Percentiles rank a stretch among this genome's conserved stretches.
Evolutionary conservation across 1,140 invertebrate species (phyloP).

Genomic region (Choristoneura fumiferana): DNA sequence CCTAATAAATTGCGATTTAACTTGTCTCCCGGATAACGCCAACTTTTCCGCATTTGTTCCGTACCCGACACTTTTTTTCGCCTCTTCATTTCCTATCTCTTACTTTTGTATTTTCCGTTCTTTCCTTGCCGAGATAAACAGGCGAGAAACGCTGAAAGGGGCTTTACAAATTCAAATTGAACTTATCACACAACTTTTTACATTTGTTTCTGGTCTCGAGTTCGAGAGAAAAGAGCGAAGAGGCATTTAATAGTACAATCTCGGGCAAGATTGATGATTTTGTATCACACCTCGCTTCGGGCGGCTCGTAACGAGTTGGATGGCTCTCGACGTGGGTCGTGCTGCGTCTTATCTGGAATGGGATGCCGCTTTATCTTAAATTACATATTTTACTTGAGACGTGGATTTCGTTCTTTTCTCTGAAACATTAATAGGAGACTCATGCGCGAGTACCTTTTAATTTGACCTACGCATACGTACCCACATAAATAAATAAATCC

Average conservation of each 20-base stretch:
- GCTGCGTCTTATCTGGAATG: slow-evolving; percentile 74
- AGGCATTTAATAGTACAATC: slow-evolving; percentile 78
- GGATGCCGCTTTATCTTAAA: slow-evolving; percentile 75
- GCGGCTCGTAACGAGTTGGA: slow-evolving; percentile 75
- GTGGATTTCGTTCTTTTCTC: slow-evolving; percentile 50
- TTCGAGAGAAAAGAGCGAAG: slow-evolving; percentile 73
- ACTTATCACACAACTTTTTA: slow-evolving; percentile 79
- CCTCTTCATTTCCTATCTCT: slow-evolving; percentile 78
- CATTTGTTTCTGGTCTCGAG: slow-evolving; percentile 77
- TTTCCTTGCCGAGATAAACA: slow-evolving; percentile 75
- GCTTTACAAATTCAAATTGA: slow-evolving; percentile 79
- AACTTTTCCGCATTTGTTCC: slow-evolving; percentile 75
- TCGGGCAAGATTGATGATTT: slow-evolving; percentile 77
- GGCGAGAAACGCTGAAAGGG: slow-evolving; percentile 77
- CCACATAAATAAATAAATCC: too few relatives aligned
- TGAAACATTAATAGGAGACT: slow-evolving; percentile 39
- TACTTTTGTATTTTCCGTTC: slow-evolving; percentile 78
- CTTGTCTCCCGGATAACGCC: slow-evolving; percentile 77
- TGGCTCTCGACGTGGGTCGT: slow-evolving; percentile 73
- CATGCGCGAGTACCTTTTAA: slow-evolving; percentile 12
- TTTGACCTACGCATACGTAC: too few relatives aligned
- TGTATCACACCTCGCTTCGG: slow-evolving; percentile 77
- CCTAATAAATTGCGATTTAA: slow-evolving; percentile 78
- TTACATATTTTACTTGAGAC: slow-evolving; percentile 76
- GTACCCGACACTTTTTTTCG: slow-evolving; percentile 76